phyloP scores from a whole-genome alignment of 2,113 vertebrate species.

The Madoqua kirkii region DNA sequence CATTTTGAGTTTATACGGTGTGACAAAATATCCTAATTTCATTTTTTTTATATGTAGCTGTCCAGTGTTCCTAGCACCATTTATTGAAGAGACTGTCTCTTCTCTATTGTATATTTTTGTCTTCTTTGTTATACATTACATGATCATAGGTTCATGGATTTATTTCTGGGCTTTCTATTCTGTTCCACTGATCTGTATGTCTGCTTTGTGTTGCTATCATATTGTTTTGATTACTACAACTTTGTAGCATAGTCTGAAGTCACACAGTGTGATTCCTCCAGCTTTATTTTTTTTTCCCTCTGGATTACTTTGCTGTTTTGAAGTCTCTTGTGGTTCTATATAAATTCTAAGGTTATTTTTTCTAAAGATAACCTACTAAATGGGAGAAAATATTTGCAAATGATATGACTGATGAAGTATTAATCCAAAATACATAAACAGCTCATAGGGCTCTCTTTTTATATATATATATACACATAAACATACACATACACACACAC shows the following conservation, averaged over 20 bases:
- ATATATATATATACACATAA: rapidly evolving
- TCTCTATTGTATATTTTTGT: background rate
- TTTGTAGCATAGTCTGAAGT: background rate
- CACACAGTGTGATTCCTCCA: background rate
- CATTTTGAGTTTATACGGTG: background rate
- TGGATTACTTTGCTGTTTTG: background rate
- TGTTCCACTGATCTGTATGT: background rate
- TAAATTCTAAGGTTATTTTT: background rate
- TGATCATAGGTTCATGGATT: background rate
- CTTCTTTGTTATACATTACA: background rate
- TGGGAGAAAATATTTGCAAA: background rate
- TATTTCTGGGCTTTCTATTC: background rate
- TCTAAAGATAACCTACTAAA: background rate
- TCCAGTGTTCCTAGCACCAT: background rate
- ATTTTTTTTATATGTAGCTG: background rate
- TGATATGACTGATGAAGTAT: background rate
- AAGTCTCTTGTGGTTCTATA: background rate
- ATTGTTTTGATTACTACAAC: background rate
- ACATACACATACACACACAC: background rate
- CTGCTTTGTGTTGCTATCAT: background rate
- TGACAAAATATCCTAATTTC: background rate
- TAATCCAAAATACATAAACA: background rate
- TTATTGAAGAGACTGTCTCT: background rate
- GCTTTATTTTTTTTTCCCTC: background rate
- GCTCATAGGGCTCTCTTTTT: background rate